A percentile compares a stretch with the other conserved stretches of the same genome.
Conservation (phyloP, 2,113 vertebrate species). For the Oreotrochilus melanogaster region DNA sequence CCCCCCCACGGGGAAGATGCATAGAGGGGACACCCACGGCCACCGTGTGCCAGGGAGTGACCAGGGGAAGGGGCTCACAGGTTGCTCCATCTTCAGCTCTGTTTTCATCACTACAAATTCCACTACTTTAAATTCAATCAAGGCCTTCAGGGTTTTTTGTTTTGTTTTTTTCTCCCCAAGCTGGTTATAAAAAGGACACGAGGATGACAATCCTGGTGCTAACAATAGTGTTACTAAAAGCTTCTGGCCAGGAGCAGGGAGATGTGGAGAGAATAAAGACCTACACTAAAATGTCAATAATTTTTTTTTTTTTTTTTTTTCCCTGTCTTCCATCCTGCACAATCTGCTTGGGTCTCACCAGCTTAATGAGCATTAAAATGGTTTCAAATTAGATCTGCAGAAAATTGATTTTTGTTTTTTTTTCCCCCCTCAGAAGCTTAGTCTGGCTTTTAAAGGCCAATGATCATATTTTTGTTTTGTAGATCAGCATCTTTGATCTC, state of each 20-base stretch:
- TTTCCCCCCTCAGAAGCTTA: neutral
- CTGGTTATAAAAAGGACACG: neutral
- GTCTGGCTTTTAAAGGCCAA: conserved; percentile 20
- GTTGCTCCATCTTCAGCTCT: neutral
- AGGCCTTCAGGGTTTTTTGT: neutral
- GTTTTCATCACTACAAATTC: neutral
- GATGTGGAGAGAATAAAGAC: conserved; percentile 19
- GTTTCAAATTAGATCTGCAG: conserved; percentile 32
- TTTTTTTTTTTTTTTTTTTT: neutral
- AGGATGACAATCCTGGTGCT: neutral
- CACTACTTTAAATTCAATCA: neutral
- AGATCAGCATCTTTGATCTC: conserved; percentile 15
- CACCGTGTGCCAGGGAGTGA: rapidly evolving
- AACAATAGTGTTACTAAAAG: conserved; percentile 40
- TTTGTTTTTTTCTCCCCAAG: neutral
- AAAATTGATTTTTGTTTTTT: conserved; percentile 5
- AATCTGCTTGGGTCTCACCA: neutral
- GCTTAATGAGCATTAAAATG: conserved; percentile 43
- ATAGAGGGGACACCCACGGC: neutral
- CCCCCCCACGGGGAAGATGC: rapidly evolving
- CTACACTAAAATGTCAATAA: conserved; percentile 33
- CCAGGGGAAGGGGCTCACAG: rapidly evolving
- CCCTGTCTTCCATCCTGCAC: neutral
- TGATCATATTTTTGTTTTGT: neutral
- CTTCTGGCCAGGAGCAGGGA: neutral